Evolutionary conservation across 1,140 invertebrate species (phyloP), one percentile per base, ranked within the genome.

Genomic region (Tachypleus tridentatus): DNA sequence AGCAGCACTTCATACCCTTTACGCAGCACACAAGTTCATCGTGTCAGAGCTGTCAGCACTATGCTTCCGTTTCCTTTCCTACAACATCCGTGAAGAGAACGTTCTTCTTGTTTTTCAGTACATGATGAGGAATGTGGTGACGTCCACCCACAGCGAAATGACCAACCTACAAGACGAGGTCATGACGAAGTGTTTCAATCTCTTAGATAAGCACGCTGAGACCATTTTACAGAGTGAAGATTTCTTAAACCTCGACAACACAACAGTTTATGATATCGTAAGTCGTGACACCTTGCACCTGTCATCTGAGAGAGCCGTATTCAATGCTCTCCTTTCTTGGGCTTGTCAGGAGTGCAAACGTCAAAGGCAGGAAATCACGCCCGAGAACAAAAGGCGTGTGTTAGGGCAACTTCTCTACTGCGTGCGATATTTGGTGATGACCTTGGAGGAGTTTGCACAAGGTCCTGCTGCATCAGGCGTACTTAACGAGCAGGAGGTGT

Each of bases 11-110:
- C 78, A 78, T 5, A 83, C 86, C 0, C 78, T 87, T 0, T 82
- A 86, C 70, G 83, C 83, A 3, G 84, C 85, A 4, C 82, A 86
- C 70, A 83, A 86, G 66, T 87, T 86, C 69, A 75, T 85, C 4
- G 85, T 85, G 64, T 78, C 81, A 3, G 82, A 80, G 50, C 76
- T 88, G 7, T 82, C 82, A 10, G 75, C 80, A 59, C 74, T 82
- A 8, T 86, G 85, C 62, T 80, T 85, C 4, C 74, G 79, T 6
- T 85, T 82, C 61, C 76, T 88, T 3, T 80, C 80, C n/a, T 69
- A 70, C 3, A 78, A 81, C 64, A 66, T 83, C 0, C 77, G 71
- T 3, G 62, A 75, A 0, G 70, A 71, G 0, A 81, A 79, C 8
- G 81, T 82, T 3, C 76, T 83, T 0, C 68, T 76, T 49, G 77